These are phyloP conservation scores for Chrysodeixis includens DNA, from an alignment of 2,888 invertebrate genomes.

Conservation along the genomic window DNA sequence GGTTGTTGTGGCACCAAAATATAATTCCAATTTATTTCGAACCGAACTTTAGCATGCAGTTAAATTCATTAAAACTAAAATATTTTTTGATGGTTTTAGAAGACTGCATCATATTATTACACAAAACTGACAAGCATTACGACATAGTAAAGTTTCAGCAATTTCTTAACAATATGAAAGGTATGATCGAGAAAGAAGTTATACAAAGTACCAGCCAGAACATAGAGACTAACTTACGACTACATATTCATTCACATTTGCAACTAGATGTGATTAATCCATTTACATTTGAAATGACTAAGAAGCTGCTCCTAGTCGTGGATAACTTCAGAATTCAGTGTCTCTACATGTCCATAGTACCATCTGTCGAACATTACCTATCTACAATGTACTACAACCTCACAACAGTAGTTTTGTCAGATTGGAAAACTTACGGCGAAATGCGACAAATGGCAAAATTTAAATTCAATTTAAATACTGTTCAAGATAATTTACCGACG, in stretches of 20 bases:
- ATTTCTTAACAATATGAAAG: conserved; percentile 76
- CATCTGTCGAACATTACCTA: conserved; percentile 96
- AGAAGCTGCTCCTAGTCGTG: conserved; percentile 89
- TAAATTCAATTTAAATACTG: conserved; percentile 94
- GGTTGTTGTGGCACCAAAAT: conserved; percentile 95
- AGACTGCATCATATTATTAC: conserved; percentile 78
- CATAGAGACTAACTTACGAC: conserved; percentile 97
- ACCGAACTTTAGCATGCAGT: conserved; percentile 91
- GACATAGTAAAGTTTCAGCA: conserved; percentile 70
- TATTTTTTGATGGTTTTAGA: conserved; percentile 84
- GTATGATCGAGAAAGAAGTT: conserved; percentile 88
- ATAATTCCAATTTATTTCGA: conserved; percentile 93
- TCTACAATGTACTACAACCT: conserved; percentile 98
- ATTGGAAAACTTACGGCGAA: conserved; percentile 99
- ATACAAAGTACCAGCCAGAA: conserved; percentile 94
- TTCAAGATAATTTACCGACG: conserved; percentile 98
- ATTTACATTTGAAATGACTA: conserved; percentile 91
- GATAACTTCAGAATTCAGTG: conserved; percentile 88
- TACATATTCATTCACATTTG: conserved; percentile 97
- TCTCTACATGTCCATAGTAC: conserved; percentile 90
- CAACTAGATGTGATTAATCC: conserved; percentile 93
- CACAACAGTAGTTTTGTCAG: conserved; percentile 98
- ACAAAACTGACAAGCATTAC: conserved; percentile 76
- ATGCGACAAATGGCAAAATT: conserved; percentile 97
- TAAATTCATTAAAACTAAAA: conserved; percentile 90